Evolutionary conservation across 2,888 invertebrate genomes (phyloP), one percentile per base, ranked within the genome.

Genomic region (Troglohyphantes excavatus): DNA sequence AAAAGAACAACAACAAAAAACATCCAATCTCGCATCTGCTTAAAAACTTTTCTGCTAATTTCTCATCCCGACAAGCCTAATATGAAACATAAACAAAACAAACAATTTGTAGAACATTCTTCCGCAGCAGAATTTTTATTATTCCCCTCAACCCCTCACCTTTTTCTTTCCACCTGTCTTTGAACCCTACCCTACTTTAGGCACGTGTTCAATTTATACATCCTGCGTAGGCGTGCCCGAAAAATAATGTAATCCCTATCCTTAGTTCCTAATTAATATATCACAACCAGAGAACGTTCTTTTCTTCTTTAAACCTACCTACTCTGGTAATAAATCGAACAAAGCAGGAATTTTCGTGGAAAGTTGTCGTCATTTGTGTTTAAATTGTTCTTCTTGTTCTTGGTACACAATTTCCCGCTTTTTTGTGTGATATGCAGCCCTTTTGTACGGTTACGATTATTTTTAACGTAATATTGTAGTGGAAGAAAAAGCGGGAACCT

Each of bases 201-300:
- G 53, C 53, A 53, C 53, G 53, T 53, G 53, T 53, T n/a, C 53
- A 53, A 53, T 53, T 53, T 53, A 53, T 53, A 53, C 53, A 53
- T 53, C 53, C 53, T 53, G 53, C 53, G 53, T 53, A 53, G 53
- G 53, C 53, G 53, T 53, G 13, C 2, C 53, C 53, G 13, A 17
- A 53, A 53, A 53, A 53, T 53, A 53, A 53, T 5, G 53, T 53
- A 17, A 53, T 53, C 53, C 53, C n/a, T 17, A 53, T 53, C 53
- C 53, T 53, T 53, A n/a, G 53, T 33, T 6, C 5, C 53, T 53
- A 53, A 53, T 53, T 53, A 53, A 53, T 53, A 53, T 53, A 53
- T 53, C 53, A 53, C 53, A 53, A 53, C 53, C 53, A 13, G n/a
- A 6, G 53, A 53, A 17, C 53, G 53, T 5, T 53, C 53, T 53